Percentiles rank a stretch among this genome's conserved stretches.
These are phyloP conservation scores for Graptemys geographica DNA, from an alignment of 2,797 vertebrate genomes.

Conservation along the genomic window DNA sequence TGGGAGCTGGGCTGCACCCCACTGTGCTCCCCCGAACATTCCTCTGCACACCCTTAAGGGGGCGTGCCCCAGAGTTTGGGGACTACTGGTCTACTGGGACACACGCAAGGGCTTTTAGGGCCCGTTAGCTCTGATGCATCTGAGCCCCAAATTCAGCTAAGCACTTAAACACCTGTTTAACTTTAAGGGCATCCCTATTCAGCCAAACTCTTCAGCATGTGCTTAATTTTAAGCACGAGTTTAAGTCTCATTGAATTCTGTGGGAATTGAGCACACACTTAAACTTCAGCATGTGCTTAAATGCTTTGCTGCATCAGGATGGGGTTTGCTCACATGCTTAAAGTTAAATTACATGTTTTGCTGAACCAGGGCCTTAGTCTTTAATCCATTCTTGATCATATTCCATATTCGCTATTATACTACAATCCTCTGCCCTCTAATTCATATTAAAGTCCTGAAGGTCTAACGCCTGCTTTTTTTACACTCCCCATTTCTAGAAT, in stretches of 20 bases:
- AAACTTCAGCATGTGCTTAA: not conserved
- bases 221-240: not conserved
- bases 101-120: not conserved
- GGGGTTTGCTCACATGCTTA: not conserved
- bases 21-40: too few species aligned
- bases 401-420: not conserved
- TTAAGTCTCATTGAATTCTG: not conserved
- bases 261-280: not conserved
- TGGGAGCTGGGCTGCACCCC: too few species aligned
- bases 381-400: not conserved
- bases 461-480: not conserved
- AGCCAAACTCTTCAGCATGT: not conserved
- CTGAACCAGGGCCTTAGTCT: not conserved
- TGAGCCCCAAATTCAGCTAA: not conserved
- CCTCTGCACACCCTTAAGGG: too few species aligned
- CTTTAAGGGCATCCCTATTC: not conserved
- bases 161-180: not conserved
- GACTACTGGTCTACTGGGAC: not conserved
- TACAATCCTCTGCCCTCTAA: too few species aligned
- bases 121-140: not conserved
- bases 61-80: too few species aligned
- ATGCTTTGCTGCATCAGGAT: not conserved
- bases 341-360: accelerated
- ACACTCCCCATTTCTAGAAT: not conserved
- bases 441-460: accelerated